Evolutionary conservation across 1,140 invertebrate species (phyloP), one percentile per base, ranked within the genome.

Genomic region (Calephelis nemesis): DNA sequence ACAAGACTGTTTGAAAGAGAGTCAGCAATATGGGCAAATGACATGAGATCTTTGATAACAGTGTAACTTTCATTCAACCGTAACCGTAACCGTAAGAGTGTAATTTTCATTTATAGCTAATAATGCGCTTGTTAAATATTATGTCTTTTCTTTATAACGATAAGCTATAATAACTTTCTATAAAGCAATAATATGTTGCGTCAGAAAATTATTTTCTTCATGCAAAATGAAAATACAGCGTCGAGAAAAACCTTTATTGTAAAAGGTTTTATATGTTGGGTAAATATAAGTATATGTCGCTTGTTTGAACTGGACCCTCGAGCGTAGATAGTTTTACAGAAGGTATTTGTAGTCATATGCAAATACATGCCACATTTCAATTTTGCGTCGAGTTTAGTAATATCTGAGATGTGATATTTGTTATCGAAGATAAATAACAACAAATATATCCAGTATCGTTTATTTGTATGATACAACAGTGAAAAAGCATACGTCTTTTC

Each of bases 321-420:
- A 68, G 58, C 52, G 62, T 52, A 73, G 72, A 77, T 76, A 74
- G 73, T 74, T 72, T 64, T 63, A 30, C 49, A 63, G 70, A 75
- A 77, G 19, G 63, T 71, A 69, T 75, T 77, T 74, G 77, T 79
- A 72, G 77, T 72, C 68, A 62, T 71, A 77, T 74, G 72, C 70
- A 76, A 79, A 79, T 76, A 77, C 65, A 62, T 60, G 60, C 47
- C 71, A 77, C 74, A 76, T 77, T 77, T 80, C 74, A 74, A 77
- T 75, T 77, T 74, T 65, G 65, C 69, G 67, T 67, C 65, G 67
- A 62, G 60, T 65, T 54, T 50, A 58, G 70, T 67, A 71, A 65
- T 65, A 12, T 9, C n/a, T 52, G 13, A 45, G 64, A 65, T 5
- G 50, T 13, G 45, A 58, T 52, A 58, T 58, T 58, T 15, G 19